Evolutionary conservation across 2,888 invertebrate genomes (phyloP).

Genomic region (Lithodes maja): DNA sequence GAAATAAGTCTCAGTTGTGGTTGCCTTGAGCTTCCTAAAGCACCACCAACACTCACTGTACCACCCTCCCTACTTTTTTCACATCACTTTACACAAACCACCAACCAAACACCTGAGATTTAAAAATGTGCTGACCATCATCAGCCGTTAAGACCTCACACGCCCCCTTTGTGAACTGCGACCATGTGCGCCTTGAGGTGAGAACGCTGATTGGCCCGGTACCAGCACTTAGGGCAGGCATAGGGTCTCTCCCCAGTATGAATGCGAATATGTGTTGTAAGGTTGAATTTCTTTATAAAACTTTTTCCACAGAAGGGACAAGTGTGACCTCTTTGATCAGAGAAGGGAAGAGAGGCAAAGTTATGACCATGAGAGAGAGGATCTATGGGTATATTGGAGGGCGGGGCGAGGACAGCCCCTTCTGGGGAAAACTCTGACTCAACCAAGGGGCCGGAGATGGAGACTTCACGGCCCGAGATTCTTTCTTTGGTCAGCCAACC

Average conservation of each 20-base stretch:
- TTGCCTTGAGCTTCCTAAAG: slow-evolving; percentile 19
- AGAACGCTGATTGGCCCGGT: slow-evolving; percentile 60
- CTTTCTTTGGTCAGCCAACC: slow-evolving; percentile 64
- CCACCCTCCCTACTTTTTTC: slow-evolving; percentile 3
- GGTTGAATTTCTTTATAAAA: slow-evolving; percentile 62
- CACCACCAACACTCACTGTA: slow-evolving; percentile 33
- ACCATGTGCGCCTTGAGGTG: slow-evolving; percentile 62
- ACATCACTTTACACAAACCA: neutral
- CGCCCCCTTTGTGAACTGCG: slow-evolving; percentile 54
- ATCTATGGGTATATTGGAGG: slow-evolving; percentile 37
- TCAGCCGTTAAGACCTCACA: neutral
- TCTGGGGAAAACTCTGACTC: slow-evolving; percentile 56
- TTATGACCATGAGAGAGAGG: slow-evolving; percentile 38
- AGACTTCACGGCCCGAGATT: slow-evolving; percentile 52
- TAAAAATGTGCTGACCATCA: neutral
- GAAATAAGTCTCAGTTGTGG: slow-evolving; percentile 65
- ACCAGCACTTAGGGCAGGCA: slow-evolving; percentile 61
- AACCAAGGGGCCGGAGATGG: slow-evolving; percentile 55
- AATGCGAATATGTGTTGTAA: slow-evolving; percentile 66
- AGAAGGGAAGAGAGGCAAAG: slow-evolving; percentile 33
- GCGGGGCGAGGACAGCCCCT: slow-evolving; percentile 39
- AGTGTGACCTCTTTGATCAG: slow-evolving; percentile 49
- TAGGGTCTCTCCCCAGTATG: slow-evolving; percentile 66
- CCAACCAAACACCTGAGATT: slow-evolving; percentile 4
- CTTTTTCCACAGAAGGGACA: slow-evolving; percentile 58